Evolutionary conservation across 2,113 vertebrate species (phyloP), one percentile per base, ranked within the genome.

Genomic region (Paracanthobrama guichenoti): DNA sequence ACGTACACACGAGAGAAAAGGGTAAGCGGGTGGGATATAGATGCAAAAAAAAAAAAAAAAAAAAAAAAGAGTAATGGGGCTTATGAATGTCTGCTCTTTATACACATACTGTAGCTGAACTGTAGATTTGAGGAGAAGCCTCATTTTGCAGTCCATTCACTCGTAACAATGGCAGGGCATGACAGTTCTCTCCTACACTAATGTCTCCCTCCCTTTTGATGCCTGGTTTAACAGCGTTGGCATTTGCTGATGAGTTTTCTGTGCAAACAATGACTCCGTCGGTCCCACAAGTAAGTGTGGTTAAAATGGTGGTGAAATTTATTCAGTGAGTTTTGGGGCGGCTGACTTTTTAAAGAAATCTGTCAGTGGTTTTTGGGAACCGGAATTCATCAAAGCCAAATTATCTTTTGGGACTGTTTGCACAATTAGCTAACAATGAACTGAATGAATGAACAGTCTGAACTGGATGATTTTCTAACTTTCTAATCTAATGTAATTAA

Each of bases 231-330:
- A 88, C 86, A 86, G 86, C 77, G 85, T 80, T 89, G 86, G 89
- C 89, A 86, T 90, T 86, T 82, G 88, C 87, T 88, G 89, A 91
- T 90, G 91, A 91, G 89, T 79, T 87, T 86, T 87, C 88, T 89
- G 87, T 48, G 75, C 88, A 91, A 91, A 91, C 85, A 90, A 31
- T 81, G 83, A 72, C 87, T 87, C 85, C 75, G 69, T 85, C 35
- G 6, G 80, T 90, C 44, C 50, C 87, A 57, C 46, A 75, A 75
- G 72, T 4, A 46, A 77, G 18, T 35, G 28, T 55, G 62, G 20
- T 69, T 80, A 80, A 80, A 13, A 64, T 69, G 39, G 6, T 39
- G 6, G 31, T 39, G 8, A 66, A 66, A 64, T 8, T 66, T 31
- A 66, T 66, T 16, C 26, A 64, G 62, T 62, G 60, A 62, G 60